Evolutionary conservation across 2,888 invertebrate species (phyloP).

Genomic region (Lepidocyrtoides sp.): DNA sequence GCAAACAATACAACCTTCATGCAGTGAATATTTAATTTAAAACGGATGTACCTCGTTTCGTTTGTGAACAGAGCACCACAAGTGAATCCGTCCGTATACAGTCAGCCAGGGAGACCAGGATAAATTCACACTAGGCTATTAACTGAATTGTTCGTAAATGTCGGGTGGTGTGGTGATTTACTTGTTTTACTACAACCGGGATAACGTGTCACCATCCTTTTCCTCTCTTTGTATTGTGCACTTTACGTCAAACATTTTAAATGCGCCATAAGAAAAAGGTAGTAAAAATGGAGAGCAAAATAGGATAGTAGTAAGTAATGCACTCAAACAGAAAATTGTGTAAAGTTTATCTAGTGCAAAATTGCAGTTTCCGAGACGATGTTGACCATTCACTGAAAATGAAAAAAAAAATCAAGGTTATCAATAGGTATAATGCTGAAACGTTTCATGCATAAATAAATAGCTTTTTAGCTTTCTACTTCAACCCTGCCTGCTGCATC

Average conservation of each 20-base stretch:
- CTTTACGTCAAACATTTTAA: slow-evolving; percentile 9
- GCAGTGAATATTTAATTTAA: background rate
- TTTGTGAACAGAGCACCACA: background rate
- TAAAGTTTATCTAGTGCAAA: background rate
- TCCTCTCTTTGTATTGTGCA: slow-evolving; percentile 54
- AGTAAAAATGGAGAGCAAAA: background rate
- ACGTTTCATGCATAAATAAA: slow-evolving; percentile 7
- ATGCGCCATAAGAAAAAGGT: background rate
- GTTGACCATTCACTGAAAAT: slow-evolving; percentile 43
- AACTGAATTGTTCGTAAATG: slow-evolving; percentile 21
- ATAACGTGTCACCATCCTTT: slow-evolving; percentile 60
- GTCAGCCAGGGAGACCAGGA: background rate
- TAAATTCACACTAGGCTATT: slow-evolving; percentile 12
- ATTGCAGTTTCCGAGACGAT: background rate
- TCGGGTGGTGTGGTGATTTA: background rate
- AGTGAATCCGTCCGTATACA: background rate
- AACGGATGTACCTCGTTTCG: slow-evolving; percentile 54
- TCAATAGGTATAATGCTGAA: background rate
- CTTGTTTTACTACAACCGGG: slow-evolving; percentile 57
- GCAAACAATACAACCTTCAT: too few relatives aligned
- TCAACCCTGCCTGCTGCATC: background rate
- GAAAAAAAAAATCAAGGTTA: slow-evolving; percentile 52
- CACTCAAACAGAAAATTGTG: background rate
- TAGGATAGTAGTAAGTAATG: background rate
- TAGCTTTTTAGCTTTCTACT: background rate